A percentile compares a stretch with the other conserved stretches of the same genome.
phyloP scores from a whole-genome alignment of 2,888 invertebrate genomes.

The Sinohyriopsis cumingii region DNA sequence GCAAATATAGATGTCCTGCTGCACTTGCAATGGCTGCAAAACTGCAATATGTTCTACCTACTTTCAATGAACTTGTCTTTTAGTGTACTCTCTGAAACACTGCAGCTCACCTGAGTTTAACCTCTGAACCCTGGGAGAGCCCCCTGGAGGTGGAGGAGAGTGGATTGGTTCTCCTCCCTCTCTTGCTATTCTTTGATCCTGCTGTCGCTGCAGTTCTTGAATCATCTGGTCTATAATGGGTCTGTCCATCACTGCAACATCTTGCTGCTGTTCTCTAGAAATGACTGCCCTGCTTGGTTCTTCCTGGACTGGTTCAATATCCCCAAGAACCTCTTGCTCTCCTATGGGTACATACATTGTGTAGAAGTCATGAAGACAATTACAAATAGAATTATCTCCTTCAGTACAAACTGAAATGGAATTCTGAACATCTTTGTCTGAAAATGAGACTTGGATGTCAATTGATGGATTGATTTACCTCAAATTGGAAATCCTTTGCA shows the following conservation, averaged over 20 bases:
- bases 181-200: slow-evolving; percentile 59
- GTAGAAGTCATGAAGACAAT: too few species aligned
- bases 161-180: slow-evolving; percentile 48
- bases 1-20: too few species aligned
- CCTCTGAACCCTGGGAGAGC: slow-evolving; percentile 37
- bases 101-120: slow-evolving; percentile 39
- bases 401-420: too few species aligned
- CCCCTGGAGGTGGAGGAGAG: slow-evolving; percentile 43
- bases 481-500: too few species aligned
- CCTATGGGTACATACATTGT: slow-evolving; percentile 28
- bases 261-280: slow-evolving; percentile 26
- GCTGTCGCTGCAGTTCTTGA: slow-evolving; percentile 79
- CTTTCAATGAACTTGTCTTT: too few species aligned
- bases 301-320: slow-evolving; percentile 27
- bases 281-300: slow-evolving; percentile 19
- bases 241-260: slow-evolving; percentile 18
- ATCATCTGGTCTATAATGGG: slow-evolving; percentile 82
- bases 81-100: too few species aligned
- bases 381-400: too few species aligned
- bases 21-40: too few species aligned
- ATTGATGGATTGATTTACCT: too few species aligned
- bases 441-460: too few species aligned
- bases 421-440: too few species aligned
- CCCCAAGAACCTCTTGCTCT: slow-evolving; percentile 63
- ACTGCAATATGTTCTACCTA: too few species aligned